Percentiles rank a stretch among this genome's conserved stretches.
Conservation (phyloP, 2,797 vertebrate genomes). For the Valencia hispanica region DNA sequence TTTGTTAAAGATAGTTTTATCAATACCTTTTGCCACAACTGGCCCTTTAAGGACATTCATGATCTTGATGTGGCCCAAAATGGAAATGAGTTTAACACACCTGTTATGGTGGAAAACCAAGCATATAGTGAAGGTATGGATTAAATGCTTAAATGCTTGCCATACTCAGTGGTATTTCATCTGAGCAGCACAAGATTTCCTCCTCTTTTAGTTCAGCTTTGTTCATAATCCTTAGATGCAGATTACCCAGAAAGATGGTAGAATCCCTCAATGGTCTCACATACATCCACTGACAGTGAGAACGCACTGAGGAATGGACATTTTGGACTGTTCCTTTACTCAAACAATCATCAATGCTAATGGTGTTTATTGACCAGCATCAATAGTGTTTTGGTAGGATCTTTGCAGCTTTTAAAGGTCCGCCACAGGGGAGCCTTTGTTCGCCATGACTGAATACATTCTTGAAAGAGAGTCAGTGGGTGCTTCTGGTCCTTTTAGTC, state of each 20-base stretch:
- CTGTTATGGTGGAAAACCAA: too few relatives aligned
- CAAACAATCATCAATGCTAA: slow-evolving; percentile 16
- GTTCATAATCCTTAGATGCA: slow-evolving; percentile 18
- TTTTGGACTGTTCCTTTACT: slow-evolving; percentile 27
- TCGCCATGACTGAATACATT: slow-evolving; percentile 50
- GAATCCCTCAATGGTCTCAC: slow-evolving; percentile 11
- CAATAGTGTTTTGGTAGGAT: slow-evolving; percentile 48
- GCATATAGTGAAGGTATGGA: background rate
- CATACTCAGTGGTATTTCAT: slow-evolving; percentile 7
- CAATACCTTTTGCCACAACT: too few relatives aligned
- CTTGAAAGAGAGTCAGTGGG: slow-evolving; percentile 57
- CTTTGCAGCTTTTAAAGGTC: slow-evolving; percentile 45
- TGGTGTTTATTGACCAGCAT: slow-evolving; percentile 49
- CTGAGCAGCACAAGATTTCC: slow-evolving; percentile 24
- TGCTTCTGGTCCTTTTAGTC: slow-evolving; percentile 61
- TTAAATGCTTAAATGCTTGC: background rate
- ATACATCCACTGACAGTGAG: slow-evolving; percentile 15
- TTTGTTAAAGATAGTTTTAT: too few relatives aligned
- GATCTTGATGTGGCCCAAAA: too few relatives aligned
- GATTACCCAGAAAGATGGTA: slow-evolving; percentile 9
- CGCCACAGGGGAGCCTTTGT: slow-evolving; percentile 57
- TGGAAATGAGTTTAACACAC: too few relatives aligned
- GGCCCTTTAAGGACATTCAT: too few relatives aligned
- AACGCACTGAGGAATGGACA: slow-evolving; percentile 8
- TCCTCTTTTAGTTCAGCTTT: slow-evolving; percentile 22